phyloP scores from a whole-genome alignment of 1,140 invertebrate species.

The Paramacrobiotus metropolitanus region DNA sequence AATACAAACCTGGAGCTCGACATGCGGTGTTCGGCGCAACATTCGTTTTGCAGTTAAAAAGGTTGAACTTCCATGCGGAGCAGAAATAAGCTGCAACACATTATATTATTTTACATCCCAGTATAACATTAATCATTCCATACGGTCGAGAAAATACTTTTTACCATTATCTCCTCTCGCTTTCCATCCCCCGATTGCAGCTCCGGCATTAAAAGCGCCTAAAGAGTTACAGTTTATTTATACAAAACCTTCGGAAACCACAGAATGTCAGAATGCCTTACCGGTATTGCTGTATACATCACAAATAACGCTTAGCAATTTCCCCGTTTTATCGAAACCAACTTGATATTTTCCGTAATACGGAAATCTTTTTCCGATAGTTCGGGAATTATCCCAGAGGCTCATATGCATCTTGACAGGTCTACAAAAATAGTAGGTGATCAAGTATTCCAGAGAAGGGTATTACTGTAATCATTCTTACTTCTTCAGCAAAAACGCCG shows the following conservation, averaged over 20 bases:
- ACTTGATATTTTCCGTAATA: slow-evolving; percentile 9
- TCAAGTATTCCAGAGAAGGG: not conserved
- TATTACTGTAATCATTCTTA: slow-evolving; percentile 8
- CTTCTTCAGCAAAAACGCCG: slow-evolving; percentile 17
- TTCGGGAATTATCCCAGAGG: slow-evolving; percentile 6
- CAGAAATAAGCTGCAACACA: not conserved
- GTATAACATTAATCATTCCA: not conserved
- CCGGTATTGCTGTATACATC: slow-evolving; percentile 6
- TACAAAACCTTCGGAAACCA: too few relatives aligned
- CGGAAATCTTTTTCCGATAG: slow-evolving; percentile 8
- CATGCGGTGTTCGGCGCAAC: slow-evolving; percentile 12
- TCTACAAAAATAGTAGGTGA: not conserved
- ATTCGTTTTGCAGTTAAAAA: slow-evolving; percentile 13
- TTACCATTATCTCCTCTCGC: not conserved
- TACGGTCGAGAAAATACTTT: not conserved
- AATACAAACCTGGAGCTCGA: slow-evolving; percentile 16
- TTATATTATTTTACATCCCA: not conserved
- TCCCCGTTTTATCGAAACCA: slow-evolving; percentile 13
- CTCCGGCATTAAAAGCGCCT: too few relatives aligned
- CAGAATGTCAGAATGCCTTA: too few relatives aligned
- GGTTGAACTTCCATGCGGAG: slow-evolving; percentile 7
- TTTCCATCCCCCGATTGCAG: not conserved
- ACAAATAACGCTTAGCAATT: slow-evolving; percentile 10
- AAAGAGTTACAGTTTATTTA: too few relatives aligned
- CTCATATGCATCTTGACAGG: not conserved